Base-by-base conservation (phyloP, 2,113 vertebrate species). In the Phycodurus eques region DNA sequence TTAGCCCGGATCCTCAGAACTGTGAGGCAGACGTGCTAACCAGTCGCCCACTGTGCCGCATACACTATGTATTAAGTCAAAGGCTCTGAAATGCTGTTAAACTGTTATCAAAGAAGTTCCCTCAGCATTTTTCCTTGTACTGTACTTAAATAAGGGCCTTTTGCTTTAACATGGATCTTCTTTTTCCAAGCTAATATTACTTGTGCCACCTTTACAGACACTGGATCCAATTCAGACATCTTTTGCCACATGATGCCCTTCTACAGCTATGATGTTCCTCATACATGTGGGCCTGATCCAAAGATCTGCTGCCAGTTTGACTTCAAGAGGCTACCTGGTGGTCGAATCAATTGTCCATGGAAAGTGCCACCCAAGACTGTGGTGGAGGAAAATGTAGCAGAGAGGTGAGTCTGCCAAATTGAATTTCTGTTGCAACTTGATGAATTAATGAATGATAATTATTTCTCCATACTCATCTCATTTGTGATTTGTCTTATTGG, bases 201-300 rank as follows among this genome's bases (percentile, higher is more conserved):
- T 20, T 72, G 59, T 43, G 1, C 70, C 53, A 33, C 56, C 22
- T 72, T 57, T 80, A 0, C 88, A 99, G 98, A 96, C 78, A 67
- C 87, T 0, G 94, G 94, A 0, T 82, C 92, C 15, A 92, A 91
- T 88, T 97, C 98, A 0, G 97, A 99, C 75, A 96, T 99, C 72
- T 95, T 99, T 84, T 99, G 97, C 93, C 98, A 99, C 93, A 98
- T 99, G 96, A 99, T 99, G 98, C 98, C 97, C 9, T 99, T 99
- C 93, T 99, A 99, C 87, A 99, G 98, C 91, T 99, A 99, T 0
- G 97, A 99, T 0, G 87, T 99, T 46, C 98, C 98, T 39, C 98
- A 99, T 60, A 99, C 97, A 22, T 99, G 98, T 3, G 98, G 98
- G 46, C 98, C 98, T 0, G 97, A 99, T 68, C 97, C 98, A 27